Base-by-base conservation (phyloP, 2,113 vertebrate genomes). In the Phalacrocorax carbo region DNA sequence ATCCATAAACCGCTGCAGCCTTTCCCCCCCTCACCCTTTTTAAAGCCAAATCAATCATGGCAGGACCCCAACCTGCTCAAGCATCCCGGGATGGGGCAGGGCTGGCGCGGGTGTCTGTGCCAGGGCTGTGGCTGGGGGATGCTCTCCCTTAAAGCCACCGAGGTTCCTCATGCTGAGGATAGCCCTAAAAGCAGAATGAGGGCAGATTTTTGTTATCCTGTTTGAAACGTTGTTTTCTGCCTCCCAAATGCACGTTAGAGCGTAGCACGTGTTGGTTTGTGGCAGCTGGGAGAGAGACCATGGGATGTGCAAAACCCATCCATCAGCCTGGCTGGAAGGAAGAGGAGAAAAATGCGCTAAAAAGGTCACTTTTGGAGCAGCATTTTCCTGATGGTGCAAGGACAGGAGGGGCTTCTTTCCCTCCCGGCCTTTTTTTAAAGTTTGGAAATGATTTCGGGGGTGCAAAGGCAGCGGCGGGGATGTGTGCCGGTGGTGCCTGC, bases 211-310 rank as follows among this genome's bases (percentile, higher is more conserved):
- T 54, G 25, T 55, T 44, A 38, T 9, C 51, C 22, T 15, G 10
- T 82, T 32, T 19, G 51, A 64, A 84, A 48, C 0, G 2, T 15
- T 7, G 0, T 88, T 94, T 90, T 70, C 79, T 65, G 78, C 65
- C 70, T 49, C 64, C 32, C 9, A 1, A 51, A 12, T 9, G 7
- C 20, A 4, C 4, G 3, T 27, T 29, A 4, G 58, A 64, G 58
- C 2, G 2, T 0, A 8, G n/a, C 44, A 14, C 1, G 0, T 15
- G 36, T 16, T 10, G 60, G 49, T 21, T 52, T 52, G 69, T 42
- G 65, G 62, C 70, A 73, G 54, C 79, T 57, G 64, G 64, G 72
- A 62, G 29, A 42, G 42, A 54, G 42, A 36, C 52, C 23, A 4
- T 2, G 49, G 55, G 46, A 3, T 32, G 3, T 38, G 62, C 52